phyloP scores from a whole-genome alignment of 2,888 invertebrate species.

The Hemistola chrysoprasaria region DNA sequence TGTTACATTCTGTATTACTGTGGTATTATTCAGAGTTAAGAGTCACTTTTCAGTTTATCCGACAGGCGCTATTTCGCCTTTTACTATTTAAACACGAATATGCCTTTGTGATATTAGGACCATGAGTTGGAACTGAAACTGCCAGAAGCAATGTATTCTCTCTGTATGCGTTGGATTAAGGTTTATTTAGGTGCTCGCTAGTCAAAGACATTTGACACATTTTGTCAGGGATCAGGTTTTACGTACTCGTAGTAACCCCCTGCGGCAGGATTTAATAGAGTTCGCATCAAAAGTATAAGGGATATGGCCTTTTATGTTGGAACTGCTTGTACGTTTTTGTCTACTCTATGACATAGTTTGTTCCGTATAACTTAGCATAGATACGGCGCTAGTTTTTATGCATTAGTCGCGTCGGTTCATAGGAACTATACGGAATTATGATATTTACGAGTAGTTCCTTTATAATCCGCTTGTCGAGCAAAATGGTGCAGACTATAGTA shows the following conservation, averaged over 20 bases:
- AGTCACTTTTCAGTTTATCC: too few species aligned
- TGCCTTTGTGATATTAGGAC: constrained; percentile 10
- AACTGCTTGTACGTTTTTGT: constrained; percentile 55
- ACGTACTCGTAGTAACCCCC: constrained; percentile 25
- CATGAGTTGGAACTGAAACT: constrained; percentile 6
- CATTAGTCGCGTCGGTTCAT: too few species aligned
- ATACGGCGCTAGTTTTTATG: too few species aligned
- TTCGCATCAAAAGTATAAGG: constrained; percentile 50
- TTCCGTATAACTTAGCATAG: too few species aligned
- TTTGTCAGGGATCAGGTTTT: constrained; percentile 28
- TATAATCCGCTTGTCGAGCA: too few species aligned
- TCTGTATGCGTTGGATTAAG: constrained; percentile 4
- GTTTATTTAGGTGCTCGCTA: constrained; percentile 1
- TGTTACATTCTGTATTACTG: too few species aligned
- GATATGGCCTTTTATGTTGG: constrained; percentile 49
- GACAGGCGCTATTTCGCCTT: not conserved
- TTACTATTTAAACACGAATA: constrained; percentile 7
- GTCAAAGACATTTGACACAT: constrained; percentile 3
- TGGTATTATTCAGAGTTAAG: constrained; percentile 6
- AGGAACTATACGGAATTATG: too few species aligned
- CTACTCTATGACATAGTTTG: too few species aligned
- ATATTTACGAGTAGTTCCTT: too few species aligned
- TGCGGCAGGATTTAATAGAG: constrained; percentile 60
- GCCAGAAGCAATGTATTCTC: constrained; percentile 15
- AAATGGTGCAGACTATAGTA: too few species aligned